Percentiles rank a stretch among this genome's conserved stretches.
These are phyloP conservation scores for Vulpes ferrilata DNA, from an alignment of 2,113 vertebrate genomes.

Conservation along the genomic window DNA sequence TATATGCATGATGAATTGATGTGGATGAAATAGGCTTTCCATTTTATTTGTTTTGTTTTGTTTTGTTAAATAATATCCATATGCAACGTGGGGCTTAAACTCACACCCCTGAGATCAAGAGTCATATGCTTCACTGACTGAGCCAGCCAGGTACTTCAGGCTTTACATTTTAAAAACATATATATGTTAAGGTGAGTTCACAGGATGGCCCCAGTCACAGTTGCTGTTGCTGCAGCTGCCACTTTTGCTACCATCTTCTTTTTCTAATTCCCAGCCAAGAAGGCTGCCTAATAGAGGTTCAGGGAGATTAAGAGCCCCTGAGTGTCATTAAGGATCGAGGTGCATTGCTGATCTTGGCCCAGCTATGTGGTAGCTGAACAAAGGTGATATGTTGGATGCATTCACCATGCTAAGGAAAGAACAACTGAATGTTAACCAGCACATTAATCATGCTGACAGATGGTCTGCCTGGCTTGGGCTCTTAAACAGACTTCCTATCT, in stretches of 20 bases:
- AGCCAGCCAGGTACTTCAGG: neutral
- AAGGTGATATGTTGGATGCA: slow-evolving; percentile 60
- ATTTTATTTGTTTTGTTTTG: neutral
- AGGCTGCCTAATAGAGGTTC: neutral
- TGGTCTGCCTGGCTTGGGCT: slow-evolving; percentile 64
- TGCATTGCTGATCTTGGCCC: slow-evolving; percentile 38
- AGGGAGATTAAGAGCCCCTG: slow-evolving; percentile 41
- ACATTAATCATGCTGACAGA: slow-evolving; percentile 77
- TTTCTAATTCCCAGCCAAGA: slow-evolving; percentile 21
- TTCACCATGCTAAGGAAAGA: slow-evolving; percentile 69
- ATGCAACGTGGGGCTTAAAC: neutral
- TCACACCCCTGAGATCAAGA: neutral
- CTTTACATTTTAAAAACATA: slow-evolving; percentile 39
- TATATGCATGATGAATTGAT: neutral
- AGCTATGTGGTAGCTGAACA: neutral
- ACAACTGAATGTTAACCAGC: slow-evolving; percentile 60
- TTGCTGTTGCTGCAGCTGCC: neutral
- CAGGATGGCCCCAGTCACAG: neutral
- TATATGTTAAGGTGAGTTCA: neutral
- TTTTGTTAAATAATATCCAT: neutral
- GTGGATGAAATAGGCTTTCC: slow-evolving; percentile 35
- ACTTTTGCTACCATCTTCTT: neutral
- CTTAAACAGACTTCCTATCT: slow-evolving; percentile 44
- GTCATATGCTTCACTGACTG: neutral
- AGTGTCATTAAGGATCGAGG: slow-evolving; percentile 55